phyloP scores from a whole-genome alignment of 2,113 vertebrate species.

The Atrichornis clamosus region DNA sequence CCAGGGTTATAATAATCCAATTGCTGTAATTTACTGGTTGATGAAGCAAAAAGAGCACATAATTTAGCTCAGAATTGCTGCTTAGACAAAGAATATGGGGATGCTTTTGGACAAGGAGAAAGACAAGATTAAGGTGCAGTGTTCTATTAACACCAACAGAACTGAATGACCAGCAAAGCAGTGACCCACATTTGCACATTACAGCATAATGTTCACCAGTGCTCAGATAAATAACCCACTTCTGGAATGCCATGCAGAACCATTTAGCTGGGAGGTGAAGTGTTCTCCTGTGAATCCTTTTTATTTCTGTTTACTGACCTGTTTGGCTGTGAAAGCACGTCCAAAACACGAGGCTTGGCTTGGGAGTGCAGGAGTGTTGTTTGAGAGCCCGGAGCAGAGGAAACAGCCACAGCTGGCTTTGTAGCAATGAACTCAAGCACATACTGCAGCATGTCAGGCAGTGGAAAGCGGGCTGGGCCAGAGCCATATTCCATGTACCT shows the following conservation, averaged over 20 bases:
- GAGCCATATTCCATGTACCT: slow-evolving; percentile 94
- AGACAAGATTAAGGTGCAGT: background rate
- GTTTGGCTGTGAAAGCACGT: background rate
- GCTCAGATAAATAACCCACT: background rate
- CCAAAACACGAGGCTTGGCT: background rate
- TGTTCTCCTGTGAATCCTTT: accelerated
- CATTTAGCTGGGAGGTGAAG: background rate
- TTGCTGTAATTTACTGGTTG: background rate
- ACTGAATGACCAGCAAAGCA: accelerated
- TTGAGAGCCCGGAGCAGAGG: slow-evolving; percentile 45
- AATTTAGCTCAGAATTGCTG: background rate
- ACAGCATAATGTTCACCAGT: accelerated
- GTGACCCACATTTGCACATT: accelerated
- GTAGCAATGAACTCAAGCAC: slow-evolving; percentile 90
- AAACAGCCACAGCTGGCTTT: slow-evolving; percentile 62
- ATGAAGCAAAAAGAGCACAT: background rate
- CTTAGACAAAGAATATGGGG: background rate
- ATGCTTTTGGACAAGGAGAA: background rate
- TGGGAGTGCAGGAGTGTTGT: background rate
- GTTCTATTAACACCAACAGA: background rate
- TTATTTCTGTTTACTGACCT: background rate
- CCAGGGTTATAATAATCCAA: background rate
- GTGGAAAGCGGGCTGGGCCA: slow-evolving; percentile 82
- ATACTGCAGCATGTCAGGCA: slow-evolving; percentile 92
- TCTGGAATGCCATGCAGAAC: background rate